Evolutionary conservation across 2,113 vertebrate genomes (phyloP).

Genomic region (Urocitellus parryii): DNA sequence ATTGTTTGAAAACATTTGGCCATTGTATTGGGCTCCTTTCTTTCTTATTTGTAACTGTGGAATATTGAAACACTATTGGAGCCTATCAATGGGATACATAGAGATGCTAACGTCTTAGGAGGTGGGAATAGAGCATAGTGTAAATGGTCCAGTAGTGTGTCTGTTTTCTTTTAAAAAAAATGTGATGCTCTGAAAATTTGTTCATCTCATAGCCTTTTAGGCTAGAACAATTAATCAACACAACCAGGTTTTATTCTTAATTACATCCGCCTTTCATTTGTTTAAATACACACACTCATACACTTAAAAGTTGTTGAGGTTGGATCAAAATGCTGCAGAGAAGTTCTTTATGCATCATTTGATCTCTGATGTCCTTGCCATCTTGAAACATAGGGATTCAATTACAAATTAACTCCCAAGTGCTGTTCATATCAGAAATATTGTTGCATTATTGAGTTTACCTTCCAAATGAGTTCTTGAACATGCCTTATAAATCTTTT

Average conservation of each 20-base stretch:
- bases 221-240: not conserved
- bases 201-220: not conserved
- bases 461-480: not conserved
- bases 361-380: not conserved
- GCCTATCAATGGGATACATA: too few relatives aligned
- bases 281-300: not conserved
- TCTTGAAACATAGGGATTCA: not conserved
- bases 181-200: not conserved
- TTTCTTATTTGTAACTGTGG: not conserved
- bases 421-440: not conserved
- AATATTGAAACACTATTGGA: not conserved
- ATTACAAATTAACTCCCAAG: not conserved
- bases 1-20: not conserved
- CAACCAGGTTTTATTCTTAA: not conserved
- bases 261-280: not conserved
- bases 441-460: not conserved
- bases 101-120: not conserved
- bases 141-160: not conserved
- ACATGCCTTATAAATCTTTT: too few relatives aligned
- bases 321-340: not conserved
- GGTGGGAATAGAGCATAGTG: not conserved
- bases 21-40: not conserved
- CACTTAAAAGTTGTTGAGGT: not conserved
- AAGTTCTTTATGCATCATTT: not conserved
- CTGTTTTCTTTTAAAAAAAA: not conserved